These are phyloP conservation scores for Leistus spinibarbis DNA, from an alignment of 2,888 invertebrate species.

Conservation along the genomic window DNA sequence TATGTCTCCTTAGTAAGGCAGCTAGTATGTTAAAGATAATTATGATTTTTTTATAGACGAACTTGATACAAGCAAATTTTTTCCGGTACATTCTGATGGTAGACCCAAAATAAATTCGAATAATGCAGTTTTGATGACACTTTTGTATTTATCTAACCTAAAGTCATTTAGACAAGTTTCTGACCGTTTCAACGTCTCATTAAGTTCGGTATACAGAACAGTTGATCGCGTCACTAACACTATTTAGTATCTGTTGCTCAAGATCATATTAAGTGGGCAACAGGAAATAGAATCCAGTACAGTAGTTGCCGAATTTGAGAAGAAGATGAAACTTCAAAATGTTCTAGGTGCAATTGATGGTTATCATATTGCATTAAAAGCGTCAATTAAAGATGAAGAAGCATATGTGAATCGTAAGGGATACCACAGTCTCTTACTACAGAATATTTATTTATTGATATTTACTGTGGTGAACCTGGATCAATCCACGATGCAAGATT, in stretches of 20 bases:
- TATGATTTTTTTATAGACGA: conserved; percentile 32
- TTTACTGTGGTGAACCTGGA: conserved; percentile 46
- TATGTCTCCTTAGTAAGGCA: no score
- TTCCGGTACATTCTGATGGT: conserved; percentile 35
- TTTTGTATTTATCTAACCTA: conserved; percentile 41
- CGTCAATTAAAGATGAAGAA: conserved; percentile 40
- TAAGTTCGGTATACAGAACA: conserved; percentile 36
- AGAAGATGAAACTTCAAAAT: conserved; percentile 35
- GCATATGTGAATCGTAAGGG: conserved; percentile 42
- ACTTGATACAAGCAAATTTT: conserved; percentile 23
- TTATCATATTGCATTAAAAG: conserved; percentile 44
- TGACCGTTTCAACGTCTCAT: conserved; percentile 39
- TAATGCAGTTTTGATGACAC: conserved; percentile 31
- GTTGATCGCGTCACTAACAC: conserved; percentile 3
- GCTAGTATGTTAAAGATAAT: no score
- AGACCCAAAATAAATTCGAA: conserved; percentile 29
- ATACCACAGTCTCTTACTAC: conserved; percentile 43
- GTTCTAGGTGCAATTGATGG: conserved; percentile 44
- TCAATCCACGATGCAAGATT: conserved; percentile 45
- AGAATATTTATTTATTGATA: conserved; percentile 46
- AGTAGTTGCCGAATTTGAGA: conserved; percentile 12
- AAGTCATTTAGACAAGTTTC: conserved; percentile 40
- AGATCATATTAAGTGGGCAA: conserved; percentile 1
- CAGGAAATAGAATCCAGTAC: not conserved
- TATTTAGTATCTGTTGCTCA: not conserved